Base-by-base conservation (phyloP, 2,113 vertebrate genomes). In the Xenopus tropicalis region DNA sequence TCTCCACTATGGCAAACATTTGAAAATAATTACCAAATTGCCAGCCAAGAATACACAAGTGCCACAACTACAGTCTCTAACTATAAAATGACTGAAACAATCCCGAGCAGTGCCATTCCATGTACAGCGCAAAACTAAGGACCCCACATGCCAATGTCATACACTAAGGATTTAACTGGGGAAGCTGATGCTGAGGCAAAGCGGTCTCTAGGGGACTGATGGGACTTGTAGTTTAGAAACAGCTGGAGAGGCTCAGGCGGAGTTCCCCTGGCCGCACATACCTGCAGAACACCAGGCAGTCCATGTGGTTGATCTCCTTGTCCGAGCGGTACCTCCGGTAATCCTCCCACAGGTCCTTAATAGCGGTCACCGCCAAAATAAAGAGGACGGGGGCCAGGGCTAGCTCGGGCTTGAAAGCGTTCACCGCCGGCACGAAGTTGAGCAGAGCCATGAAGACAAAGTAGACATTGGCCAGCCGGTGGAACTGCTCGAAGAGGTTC, bases 341-440 rank as follows among this genome's bases (percentile, higher is more conserved):
- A 84, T 98, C 97, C 84, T 98, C 96, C 96, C 97, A 99, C 1
- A 99, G 84, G 85, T 98, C 97, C 81, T 98, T 98, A 85, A 98
- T 91, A 76, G 95, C 96, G 0, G 97, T 98, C 78, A 95, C 96
- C 0, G 95, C 95, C 84, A 98, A 69, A 76, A 99, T 99, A 85
- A 99, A 98, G 58, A 97, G 90, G 14, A 98, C 96, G 0, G 97
- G 97, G 0, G 94, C 94, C 83, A 98, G 84, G 1, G 96, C 94
- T 14, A 98, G 86, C 80, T 95, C 96, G 0, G 97, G 96, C 80
- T 98, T 96, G 81, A 99, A 99, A 11, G 96, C 96, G 12, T 93
- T 97, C 77, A 98, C 93, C 0, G 94, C 89, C 0, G 97, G 96
- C 57, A 95, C 91, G 16, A 98, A 98, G 86, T 98, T 99, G 21